Evolutionary conservation across 1,140 invertebrate genomes (phyloP).

Genomic region (Augochlora pura): DNA sequence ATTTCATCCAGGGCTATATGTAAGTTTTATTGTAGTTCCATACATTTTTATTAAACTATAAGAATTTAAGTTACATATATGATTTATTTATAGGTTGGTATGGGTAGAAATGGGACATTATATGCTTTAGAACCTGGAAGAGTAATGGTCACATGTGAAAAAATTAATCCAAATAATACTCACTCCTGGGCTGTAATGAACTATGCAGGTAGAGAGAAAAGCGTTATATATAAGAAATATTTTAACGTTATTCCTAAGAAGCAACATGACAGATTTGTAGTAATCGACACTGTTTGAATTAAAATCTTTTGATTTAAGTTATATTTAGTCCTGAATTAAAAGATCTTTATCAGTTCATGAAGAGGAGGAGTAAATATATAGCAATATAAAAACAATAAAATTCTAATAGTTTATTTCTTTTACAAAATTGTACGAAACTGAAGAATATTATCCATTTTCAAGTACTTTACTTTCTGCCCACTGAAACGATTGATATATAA

Average conservation of each 20-base stretch:
- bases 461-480: slow-evolving; percentile 72
- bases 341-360: too few species aligned
- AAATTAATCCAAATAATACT: slow-evolving; percentile 86
- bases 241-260: slow-evolving; percentile 88
- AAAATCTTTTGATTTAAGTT: neutral
- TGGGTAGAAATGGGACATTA: slow-evolving; percentile 87
- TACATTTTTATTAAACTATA: too few species aligned
- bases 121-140: slow-evolving; percentile 87
- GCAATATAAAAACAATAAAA: neutral
- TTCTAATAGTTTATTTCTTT: neutral
- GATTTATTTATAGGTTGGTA: slow-evolving; percentile 84
- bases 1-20: slow-evolving; percentile 91
- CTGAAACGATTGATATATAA: slow-evolving; percentile 78
- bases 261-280: slow-evolving; percentile 87
- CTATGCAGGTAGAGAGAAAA: slow-evolving; percentile 83
- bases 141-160: slow-evolving; percentile 89
- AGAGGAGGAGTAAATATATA: neutral
- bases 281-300: slow-evolving; percentile 85
- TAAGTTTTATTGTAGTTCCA: slow-evolving; percentile 73
- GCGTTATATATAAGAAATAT: slow-evolving; percentile 90
- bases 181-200: slow-evolving; percentile 84
- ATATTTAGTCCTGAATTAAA: neutral
- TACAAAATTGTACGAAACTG: slow-evolving; percentile 12
- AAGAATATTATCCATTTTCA: slow-evolving; percentile 28
- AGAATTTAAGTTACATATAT: neutral